A percentile compares a stretch with the other conserved stretches of the same genome.
These are phyloP conservation scores for Volucella inflata DNA, from an alignment of 2,888 invertebrate genomes.

Conservation along the genomic window DNA sequence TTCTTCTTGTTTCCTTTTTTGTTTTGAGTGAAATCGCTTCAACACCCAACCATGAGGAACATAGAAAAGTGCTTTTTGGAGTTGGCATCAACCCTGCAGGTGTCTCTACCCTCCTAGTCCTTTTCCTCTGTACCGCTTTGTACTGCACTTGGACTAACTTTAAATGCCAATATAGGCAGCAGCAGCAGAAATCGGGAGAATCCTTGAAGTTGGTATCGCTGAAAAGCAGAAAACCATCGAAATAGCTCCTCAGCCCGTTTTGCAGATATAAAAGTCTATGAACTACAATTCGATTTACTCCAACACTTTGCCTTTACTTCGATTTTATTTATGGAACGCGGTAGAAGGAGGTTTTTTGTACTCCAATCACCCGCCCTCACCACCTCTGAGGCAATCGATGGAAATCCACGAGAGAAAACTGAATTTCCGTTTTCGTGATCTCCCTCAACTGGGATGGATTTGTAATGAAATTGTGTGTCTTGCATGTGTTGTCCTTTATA, in stretches of 20 bases:
- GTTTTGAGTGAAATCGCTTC: slow-evolving; percentile 47
- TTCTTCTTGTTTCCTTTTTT: neutral
- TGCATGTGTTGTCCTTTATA: slow-evolving; percentile 52
- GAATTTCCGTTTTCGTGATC: slow-evolving; percentile 62
- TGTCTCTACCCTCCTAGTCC: neutral
- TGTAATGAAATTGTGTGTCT: slow-evolving; percentile 64
- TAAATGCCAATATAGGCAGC: slow-evolving; percentile 41
- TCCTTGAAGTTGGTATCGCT: slow-evolving; percentile 36
- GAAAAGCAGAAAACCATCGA: neutral
- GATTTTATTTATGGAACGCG: slow-evolving; percentile 30
- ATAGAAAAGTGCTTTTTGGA: slow-evolving; percentile 50
- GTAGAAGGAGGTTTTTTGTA: neutral
- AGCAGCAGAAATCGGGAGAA: neutral
- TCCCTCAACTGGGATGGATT: slow-evolving; percentile 17
- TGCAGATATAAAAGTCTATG: slow-evolving; percentile 37
- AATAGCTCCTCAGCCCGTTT: slow-evolving; percentile 44
- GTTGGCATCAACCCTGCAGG: neutral
- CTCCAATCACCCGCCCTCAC: neutral
- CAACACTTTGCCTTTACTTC: slow-evolving; percentile 24
- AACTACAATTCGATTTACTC: slow-evolving; percentile 60
- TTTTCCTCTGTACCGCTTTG: slow-evolving; percentile 10
- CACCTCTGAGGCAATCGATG: slow-evolving; percentile 34
- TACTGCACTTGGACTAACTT: slow-evolving; percentile 60
- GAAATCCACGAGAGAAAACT: slow-evolving; percentile 60
- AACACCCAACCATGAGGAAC: slow-evolving; percentile 40